Conservation (phyloP, 2,888 invertebrate species). For the Caenorhabditis japonica region DNA sequence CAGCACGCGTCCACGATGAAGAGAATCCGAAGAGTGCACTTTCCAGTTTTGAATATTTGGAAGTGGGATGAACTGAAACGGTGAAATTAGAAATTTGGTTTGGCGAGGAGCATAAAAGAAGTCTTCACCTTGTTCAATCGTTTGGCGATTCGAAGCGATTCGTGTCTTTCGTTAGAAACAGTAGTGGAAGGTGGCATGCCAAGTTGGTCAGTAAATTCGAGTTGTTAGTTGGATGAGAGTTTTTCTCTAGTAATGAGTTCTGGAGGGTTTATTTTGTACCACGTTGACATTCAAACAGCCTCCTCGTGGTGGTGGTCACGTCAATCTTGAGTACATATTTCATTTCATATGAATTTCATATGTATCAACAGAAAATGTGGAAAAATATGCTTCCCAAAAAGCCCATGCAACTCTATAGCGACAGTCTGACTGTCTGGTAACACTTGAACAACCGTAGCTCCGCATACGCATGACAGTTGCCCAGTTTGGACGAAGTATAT, state of each 20-base stretch:
- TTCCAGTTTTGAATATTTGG: slow-evolving; percentile 33
- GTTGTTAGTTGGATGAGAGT: slow-evolving; percentile 13
- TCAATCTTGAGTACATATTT: too few species aligned
- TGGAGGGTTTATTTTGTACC: not conserved
- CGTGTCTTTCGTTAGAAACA: slow-evolving; percentile 9
- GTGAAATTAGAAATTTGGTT: not conserved
- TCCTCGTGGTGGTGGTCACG: too few species aligned
- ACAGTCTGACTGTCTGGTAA: too few species aligned
- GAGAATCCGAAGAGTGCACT: slow-evolving; percentile 25
- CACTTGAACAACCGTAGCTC: too few species aligned
- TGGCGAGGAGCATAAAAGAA: too few species aligned
- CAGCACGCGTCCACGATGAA: slow-evolving; percentile 39
- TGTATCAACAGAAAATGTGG: too few species aligned
- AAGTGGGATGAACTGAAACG: slow-evolving; percentile 38
- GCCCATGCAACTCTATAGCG: too few species aligned
- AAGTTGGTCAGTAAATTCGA: slow-evolving; percentile 27
- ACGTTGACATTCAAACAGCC: slow-evolving; percentile 30
- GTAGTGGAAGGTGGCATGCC: too few species aligned
- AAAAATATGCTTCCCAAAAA: too few species aligned
- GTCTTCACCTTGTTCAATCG: slow-evolving; percentile 38
- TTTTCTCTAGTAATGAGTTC: slow-evolving; percentile 28
- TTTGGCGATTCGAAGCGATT: slow-evolving; percentile 30
- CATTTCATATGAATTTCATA: too few species aligned
- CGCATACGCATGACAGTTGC: too few species aligned
- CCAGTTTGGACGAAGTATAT: too few species aligned